Evolutionary conservation across 1,140 invertebrate genomes (phyloP), one percentile per base, ranked within the genome.

Genomic region (Zaprionus taronus): DNA sequence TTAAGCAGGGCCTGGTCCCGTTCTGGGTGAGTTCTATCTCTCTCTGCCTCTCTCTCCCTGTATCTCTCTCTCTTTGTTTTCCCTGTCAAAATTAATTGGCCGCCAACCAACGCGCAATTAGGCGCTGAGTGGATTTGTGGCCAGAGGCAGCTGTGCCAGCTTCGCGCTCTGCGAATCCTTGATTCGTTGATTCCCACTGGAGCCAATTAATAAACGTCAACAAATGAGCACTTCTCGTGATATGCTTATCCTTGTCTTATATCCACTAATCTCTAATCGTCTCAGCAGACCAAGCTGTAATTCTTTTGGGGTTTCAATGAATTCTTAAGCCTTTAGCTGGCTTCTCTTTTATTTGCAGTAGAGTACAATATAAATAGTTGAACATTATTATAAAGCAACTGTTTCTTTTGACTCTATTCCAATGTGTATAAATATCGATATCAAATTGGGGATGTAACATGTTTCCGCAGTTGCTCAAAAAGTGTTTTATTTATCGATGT

Each of bases 1-100:
- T 96, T 83, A 96, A 96, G 79, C 96, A 97, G 62, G 98, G 98
- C 15, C 94, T 99, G 12, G 96, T 99, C 61, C 98, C 98, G 17
- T 99, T 99, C 94, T 99, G 97, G 94, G 98, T 99, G 94, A 97
- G 85, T 90, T 34, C 15, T 41, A 4, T 44, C 5, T 36, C 12
- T 0, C 22, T 20, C 15, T 26, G 1, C 20, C 9, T 26, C 3
- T 26, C 5, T 22, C 9, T 17, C 24, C 34, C 11, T 17, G 2
- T 17, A 1, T 34, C 11, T 67, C 60, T 47, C 20, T 36, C 57
- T 34, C 15, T 38, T 6, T n/a, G 24, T 62, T 28, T 63, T 63
- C 38, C 56, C 70, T 91, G 86, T 90, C 83, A 91, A 79, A 92
- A 83, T 77, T 92, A 93, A 91, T 92, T 91, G 81, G 85, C 75